These are phyloP conservation scores for Silurus aristotelis DNA, from an alignment of 2,797 vertebrate genomes.

Conservation along the genomic window DNA sequence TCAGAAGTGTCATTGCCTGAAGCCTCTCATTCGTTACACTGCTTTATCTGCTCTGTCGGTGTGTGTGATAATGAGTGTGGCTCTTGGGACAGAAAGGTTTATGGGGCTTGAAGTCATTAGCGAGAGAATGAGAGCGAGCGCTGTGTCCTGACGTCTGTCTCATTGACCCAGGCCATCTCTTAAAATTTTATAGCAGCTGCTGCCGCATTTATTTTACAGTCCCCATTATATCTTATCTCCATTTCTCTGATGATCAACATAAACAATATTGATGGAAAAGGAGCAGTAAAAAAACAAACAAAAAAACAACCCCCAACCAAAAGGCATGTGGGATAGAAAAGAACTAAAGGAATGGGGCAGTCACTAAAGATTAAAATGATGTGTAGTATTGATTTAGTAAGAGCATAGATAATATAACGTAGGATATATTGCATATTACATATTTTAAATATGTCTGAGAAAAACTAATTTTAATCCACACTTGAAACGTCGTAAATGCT, in stretches of 20 bases:
- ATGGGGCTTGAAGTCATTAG: slow-evolving; percentile 35
- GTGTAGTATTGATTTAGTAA: neutral
- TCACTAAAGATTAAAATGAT: neutral
- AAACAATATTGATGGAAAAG: slow-evolving; percentile 20
- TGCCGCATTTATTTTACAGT: slow-evolving; percentile 31
- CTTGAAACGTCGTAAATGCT: neutral
- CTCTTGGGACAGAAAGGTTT: slow-evolving; percentile 35
- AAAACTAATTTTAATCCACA: neutral
- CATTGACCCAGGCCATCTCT: slow-evolving; percentile 11
- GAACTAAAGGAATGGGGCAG: neutral
- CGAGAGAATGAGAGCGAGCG: slow-evolving; percentile 13
- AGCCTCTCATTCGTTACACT: slow-evolving; percentile 26
- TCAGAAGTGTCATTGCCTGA: neutral
- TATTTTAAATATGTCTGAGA: neutral
- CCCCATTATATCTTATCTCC: slow-evolving; percentile 27
- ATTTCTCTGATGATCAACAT: slow-evolving; percentile 21
- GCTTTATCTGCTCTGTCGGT: slow-evolving; percentile 25
- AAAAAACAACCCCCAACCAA: too few species aligned
- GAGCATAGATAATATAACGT: too few species aligned
- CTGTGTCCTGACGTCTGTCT: slow-evolving; percentile 23
- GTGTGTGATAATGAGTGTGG: slow-evolving; percentile 35
- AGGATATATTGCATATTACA: neutral
- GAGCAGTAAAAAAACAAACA: neutral
- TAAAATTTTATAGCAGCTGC: slow-evolving; percentile 16
- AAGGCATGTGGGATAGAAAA: neutral